Evolutionary conservation across 1,140 invertebrate species (phyloP).

Genomic region (Mya arenaria): DNA sequence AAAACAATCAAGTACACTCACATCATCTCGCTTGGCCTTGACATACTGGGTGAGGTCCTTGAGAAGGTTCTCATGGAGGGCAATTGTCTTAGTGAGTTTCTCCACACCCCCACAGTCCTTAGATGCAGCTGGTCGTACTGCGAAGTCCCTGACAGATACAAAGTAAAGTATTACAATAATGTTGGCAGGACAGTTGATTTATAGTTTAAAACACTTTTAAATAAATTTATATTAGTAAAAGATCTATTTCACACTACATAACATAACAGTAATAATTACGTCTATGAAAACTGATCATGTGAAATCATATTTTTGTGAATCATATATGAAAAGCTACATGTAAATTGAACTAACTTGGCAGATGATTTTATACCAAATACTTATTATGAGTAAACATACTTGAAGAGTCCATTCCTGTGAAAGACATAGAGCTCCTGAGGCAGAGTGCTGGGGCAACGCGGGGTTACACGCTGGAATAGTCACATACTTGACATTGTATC

Average conservation of each 20-base stretch:
- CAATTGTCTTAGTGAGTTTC: conserved; percentile 72
- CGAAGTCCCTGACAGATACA: conserved; percentile 68
- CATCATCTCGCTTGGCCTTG: conserved; percentile 74
- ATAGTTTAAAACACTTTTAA: no score
- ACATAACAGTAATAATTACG: no score
- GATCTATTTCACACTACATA: no score
- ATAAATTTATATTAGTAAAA: no score
- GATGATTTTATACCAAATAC: neutral
- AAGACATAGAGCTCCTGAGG: conserved; percentile 85
- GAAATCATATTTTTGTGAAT: no score
- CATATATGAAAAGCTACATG: neutral
- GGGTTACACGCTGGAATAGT: conserved; percentile 84
- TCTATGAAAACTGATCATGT: no score
- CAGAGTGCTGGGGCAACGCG: conserved; percentile 82
- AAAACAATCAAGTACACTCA: conserved; percentile 54
- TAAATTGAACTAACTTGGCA: neutral
- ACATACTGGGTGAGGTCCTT: conserved; percentile 75
- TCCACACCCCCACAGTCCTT: conserved; percentile 69
- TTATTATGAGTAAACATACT: conserved; percentile 69
- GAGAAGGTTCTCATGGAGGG: conserved; percentile 74
- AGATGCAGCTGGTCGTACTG: conserved; percentile 68
- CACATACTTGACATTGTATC: no score
- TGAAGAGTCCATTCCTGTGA: conserved; percentile 84
- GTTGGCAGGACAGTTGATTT: no score
- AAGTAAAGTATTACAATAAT: no score